These are phyloP conservation scores for Potamarius usumacintae DNA, from an alignment of 2,113 vertebrate species.

Conservation along the genomic window DNA sequence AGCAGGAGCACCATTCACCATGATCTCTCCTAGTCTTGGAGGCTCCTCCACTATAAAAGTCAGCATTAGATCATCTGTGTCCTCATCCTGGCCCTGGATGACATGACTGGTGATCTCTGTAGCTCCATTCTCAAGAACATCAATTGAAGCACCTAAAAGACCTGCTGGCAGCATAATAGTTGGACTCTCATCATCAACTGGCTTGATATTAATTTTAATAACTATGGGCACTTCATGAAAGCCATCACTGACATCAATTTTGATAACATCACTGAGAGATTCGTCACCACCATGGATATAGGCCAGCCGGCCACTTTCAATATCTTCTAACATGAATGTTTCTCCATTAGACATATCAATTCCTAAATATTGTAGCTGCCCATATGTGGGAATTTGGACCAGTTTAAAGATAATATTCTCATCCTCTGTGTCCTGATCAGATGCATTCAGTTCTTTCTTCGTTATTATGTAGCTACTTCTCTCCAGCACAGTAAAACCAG, in stretches of 20 bases:
- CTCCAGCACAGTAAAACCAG: conserved; percentile 83
- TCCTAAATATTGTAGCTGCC: conserved; percentile 74
- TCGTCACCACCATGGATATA: conserved; percentile 84
- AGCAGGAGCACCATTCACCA: conserved; percentile 79
- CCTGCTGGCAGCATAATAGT: conserved; percentile 77
- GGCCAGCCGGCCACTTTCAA: conserved; percentile 70
- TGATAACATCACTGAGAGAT: conserved; percentile 76
- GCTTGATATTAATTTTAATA: conserved; percentile 81
- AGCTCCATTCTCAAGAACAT: conserved; percentile 88
- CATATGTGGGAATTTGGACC: conserved; percentile 72
- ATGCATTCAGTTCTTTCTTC: conserved; percentile 74
- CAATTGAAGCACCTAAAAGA: conserved; percentile 84
- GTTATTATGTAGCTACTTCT: conserved; percentile 79
- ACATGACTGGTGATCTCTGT: conserved; percentile 86
- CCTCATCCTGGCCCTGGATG: conserved; percentile 81
- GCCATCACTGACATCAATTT: conserved; percentile 88
- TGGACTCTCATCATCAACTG: conserved; percentile 79
- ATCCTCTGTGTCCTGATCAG: conserved; percentile 78
- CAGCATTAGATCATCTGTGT: conserved; percentile 86
- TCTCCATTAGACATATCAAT: conserved; percentile 75
- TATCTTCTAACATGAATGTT: conserved; percentile 77
- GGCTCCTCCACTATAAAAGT: conserved; percentile 87
- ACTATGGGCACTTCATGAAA: conserved; percentile 87
- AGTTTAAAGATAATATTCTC: conserved; percentile 81
- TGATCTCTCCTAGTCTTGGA: conserved; percentile 81